Conservation (phyloP, 1,140 invertebrate genomes). For the Pseudoatta argentina region DNA sequence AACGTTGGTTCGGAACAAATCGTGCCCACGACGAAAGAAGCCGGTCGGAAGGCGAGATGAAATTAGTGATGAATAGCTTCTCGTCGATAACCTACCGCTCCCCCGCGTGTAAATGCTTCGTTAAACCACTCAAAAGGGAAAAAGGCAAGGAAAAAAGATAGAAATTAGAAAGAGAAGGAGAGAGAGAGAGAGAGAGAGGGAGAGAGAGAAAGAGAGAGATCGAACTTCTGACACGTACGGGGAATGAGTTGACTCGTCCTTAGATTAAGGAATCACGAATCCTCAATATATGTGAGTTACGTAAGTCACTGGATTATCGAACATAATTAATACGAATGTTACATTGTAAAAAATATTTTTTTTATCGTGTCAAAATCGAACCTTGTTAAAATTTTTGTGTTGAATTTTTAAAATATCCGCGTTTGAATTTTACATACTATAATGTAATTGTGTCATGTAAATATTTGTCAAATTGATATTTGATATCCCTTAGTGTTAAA, state of each 20-base stretch:
- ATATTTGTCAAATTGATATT: no score
- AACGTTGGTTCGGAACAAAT: slow-evolving; percentile 57
- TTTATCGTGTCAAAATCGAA: no score
- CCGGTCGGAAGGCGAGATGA: slow-evolving; percentile 64
- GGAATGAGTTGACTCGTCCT: slow-evolving; percentile 38
- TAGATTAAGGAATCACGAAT: slow-evolving; percentile 32
- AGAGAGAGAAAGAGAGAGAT: neutral
- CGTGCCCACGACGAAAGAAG: slow-evolving; percentile 47
- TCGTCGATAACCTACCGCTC: slow-evolving; percentile 55
- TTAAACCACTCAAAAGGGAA: slow-evolving; percentile 39
- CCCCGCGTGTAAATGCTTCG: slow-evolving; percentile 43
- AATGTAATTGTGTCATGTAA: no score
- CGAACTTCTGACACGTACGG: slow-evolving; percentile 35
- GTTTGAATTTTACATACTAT: no score
- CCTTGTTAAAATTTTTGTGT: no score
- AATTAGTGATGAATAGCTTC: slow-evolving; percentile 67
- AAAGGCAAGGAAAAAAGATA: neutral
- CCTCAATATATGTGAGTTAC: slow-evolving; percentile 14
- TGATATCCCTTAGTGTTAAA: no score
- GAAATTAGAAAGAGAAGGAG: neutral
- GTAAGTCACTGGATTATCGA: slow-evolving; percentile 16
- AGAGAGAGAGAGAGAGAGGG: neutral
- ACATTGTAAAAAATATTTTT: no score
- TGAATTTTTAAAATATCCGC: no score
- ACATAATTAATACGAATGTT: neutral